Evolutionary conservation across 2,888 invertebrate species (phyloP).

Genomic region (Drosophila neotestacea): DNA sequence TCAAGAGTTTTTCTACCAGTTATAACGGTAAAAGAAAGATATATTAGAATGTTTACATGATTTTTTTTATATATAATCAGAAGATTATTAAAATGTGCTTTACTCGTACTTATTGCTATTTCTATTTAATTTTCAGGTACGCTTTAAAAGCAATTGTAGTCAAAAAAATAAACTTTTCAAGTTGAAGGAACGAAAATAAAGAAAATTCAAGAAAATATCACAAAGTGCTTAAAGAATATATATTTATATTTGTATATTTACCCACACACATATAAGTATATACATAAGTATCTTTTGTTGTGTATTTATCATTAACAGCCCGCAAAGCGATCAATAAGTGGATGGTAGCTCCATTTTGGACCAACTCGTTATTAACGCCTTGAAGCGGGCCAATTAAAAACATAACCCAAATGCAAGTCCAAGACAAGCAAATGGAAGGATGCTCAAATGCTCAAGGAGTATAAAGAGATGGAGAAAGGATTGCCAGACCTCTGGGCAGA

Average conservation of each 20-base stretch:
- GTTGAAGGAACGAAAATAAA: too few species aligned
- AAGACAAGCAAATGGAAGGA: constrained; percentile 52
- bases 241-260: background rate
- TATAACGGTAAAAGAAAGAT: too few species aligned
- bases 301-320: constrained; percentile 66
- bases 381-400: constrained; percentile 84
- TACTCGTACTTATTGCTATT: too few species aligned
- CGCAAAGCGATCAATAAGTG: constrained; percentile 41
- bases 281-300: constrained; percentile 19
- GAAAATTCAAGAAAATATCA: background rate
- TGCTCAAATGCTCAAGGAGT: constrained; percentile 17
- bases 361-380: constrained; percentile 41
- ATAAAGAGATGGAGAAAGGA: background rate
- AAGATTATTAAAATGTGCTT: too few species aligned
- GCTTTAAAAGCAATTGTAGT: too few species aligned
- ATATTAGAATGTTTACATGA: too few species aligned
- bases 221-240: background rate
- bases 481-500: background rate
- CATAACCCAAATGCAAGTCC: constrained; percentile 83
- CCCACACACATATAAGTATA: too few species aligned
- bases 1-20: too few species aligned
- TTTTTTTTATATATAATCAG: too few species aligned
- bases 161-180: too few species aligned
- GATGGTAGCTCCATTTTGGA: constrained; percentile 1
- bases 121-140: too few species aligned